Evolutionary conservation across 1,140 invertebrate species (phyloP), one percentile per base, ranked within the genome.

Genomic region (Drosophila trapezifrons): DNA sequence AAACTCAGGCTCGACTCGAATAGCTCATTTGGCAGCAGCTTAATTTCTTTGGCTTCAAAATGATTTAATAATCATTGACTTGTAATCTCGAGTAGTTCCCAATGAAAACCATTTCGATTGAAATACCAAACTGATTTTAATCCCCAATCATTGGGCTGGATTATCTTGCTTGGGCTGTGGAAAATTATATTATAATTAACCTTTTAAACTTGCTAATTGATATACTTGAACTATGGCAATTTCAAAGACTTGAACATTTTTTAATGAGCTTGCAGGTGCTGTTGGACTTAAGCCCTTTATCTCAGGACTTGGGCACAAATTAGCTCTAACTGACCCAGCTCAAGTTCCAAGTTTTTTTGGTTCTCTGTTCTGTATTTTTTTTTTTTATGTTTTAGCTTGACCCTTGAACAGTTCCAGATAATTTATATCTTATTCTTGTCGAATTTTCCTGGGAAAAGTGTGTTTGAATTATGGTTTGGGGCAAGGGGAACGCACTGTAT

Each of bases 321-420:
- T 62, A 38, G 35, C 20, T 57, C 6, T 4, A 29, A 42, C 27
- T 58, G 52, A 58, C 59, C 59, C 59, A 40, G 27, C 59, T 63
- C 52, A 63, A 63, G 59, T 40, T 63, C 32, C 40, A 57, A 27
- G 17, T 29, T 63, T 10, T 22, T 54, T 7, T 25, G 25, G 15
- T 62, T 12, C n/a, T 49, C n/a, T 10, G 4, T 17, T n/a, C n/a
- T n/a, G n/a, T n/a, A n/a, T n/a, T n/a, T 13, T 32, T 51, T 49
- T 32, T 2, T 18, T 12, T 18, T 32, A 15, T 42, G 4, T 27
- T 20, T 56, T 40, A 35, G 22, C 35, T 63, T 63, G 35, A 22
- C 25, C 54, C 54, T 45, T 37, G 63, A 69, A 69, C 18, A 35
- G 59, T 69, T 69, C 20, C 37, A 69, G 62, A 43, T 37, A 69